Evolutionary conservation across 1,140 invertebrate genomes (phyloP).

Genomic region (Thaumatotibia leucotreta): DNA sequence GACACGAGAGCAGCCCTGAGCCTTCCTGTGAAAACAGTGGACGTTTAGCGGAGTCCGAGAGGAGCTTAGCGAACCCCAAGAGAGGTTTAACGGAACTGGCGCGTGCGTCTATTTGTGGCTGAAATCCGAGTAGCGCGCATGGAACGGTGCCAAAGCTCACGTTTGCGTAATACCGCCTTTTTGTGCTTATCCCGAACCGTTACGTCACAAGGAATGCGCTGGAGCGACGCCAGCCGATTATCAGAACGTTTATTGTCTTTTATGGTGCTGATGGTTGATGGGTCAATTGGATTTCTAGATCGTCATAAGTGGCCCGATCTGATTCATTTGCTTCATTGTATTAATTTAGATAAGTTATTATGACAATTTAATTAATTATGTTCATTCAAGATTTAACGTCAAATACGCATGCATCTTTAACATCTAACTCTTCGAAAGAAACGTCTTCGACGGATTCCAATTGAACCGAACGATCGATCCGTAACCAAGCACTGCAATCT

Average conservation of each 20-base stretch:
- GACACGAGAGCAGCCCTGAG: conserved; percentile 85
- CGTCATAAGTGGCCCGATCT: background rate
- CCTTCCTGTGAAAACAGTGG: conserved; percentile 80
- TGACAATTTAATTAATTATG: background rate
- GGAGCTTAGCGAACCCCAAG: conserved; percentile 30
- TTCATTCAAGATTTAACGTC: background rate
- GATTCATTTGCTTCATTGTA: conserved; percentile 15
- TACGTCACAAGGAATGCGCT: conserved; percentile 67
- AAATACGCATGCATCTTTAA: background rate
- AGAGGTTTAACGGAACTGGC: conserved; percentile 21
- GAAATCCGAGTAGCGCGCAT: conserved; percentile 67
- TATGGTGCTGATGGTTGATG: conserved; percentile 66
- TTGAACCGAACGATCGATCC: background rate
- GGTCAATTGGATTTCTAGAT: conserved; percentile 29
- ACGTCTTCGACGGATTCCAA: conserved; percentile 8
- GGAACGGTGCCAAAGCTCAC: conserved; percentile 60
- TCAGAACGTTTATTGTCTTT: conserved; percentile 67
- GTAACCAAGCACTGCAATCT: conserved; percentile 21
- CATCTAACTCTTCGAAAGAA: conserved; percentile 14
- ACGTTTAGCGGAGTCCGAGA: conserved; percentile 38
- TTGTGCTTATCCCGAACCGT: conserved; percentile 58
- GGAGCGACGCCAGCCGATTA: conserved; percentile 65
- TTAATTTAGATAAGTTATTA: conserved; percentile 13
- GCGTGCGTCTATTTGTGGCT: conserved; percentile 70
- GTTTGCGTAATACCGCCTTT: conserved; percentile 67